Evolutionary conservation across 2,113 vertebrate genomes (phyloP), one percentile per base, ranked within the genome.

Genomic region (Tupaia tana): DNA sequence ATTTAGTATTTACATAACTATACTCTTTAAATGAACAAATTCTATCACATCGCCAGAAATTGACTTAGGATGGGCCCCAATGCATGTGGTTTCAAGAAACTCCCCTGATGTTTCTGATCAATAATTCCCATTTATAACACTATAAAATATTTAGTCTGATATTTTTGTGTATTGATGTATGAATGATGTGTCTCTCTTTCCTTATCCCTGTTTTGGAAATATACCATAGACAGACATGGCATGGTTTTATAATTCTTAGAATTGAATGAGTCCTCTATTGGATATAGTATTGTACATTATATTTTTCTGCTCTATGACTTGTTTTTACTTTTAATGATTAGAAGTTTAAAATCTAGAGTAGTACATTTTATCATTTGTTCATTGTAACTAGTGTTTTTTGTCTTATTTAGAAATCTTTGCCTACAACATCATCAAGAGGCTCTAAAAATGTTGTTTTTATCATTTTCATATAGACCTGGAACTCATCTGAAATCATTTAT

Each of bases 71-170:
- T n/a, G 10, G 7, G 2, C 29, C 3, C 34, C 6, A 22, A 34
- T 9, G 77, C 89, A 86, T 64, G 22, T 59, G 24, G 29, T 86
- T 93, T 71, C 70, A 82, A 78, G 73, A 71, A n/a, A 12, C 11
- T 85, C 25, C 7, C 29, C 6, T 61, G 12, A 24, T 75, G 16
- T 66, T 95, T 91, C 78, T 77, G 69, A 89, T 95, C 61, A 92
- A 84, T 90, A 84, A 78, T n/a, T 75, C 9, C 24, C 27, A 73
- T 59, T 61, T 92, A 70, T 90, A 95, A 75, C 25, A 59, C 31
- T 54, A 90, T 80, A 67, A 93, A 90, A 92, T 93, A 90, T 94
- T 90, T 84, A 92, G 84, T 85, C 29, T 74, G 3, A 43, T 92
- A 75, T 90, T 94, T 87, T 63, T 18, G 70, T 63, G 7, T 87